Evolutionary conservation across 2,888 invertebrate species (phyloP), one percentile per base, ranked within the genome.

Genomic region (Drosophila fungiperda): DNA sequence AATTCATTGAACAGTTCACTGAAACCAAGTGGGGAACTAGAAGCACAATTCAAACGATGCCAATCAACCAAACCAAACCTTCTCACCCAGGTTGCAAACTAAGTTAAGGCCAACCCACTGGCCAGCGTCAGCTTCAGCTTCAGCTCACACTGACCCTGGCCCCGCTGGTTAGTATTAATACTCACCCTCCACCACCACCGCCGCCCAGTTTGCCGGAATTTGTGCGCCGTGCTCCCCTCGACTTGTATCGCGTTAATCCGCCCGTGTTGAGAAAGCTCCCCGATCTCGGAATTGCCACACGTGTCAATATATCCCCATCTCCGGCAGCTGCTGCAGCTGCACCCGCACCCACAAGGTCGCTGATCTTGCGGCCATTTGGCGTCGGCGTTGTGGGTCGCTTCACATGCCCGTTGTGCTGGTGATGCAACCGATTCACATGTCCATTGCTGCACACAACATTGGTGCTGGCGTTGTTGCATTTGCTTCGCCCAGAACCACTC

Each of bases 1-100:
- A 97, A 96, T 94, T 97, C 97, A 92, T 97, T 96, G 93, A 97
- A 97, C 86, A 97, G 94, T 94, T 97, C 97, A 91, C 96, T 96
- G 93, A 97, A 97, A 89, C 97, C 97, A 84, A 97, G 94, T 61
- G 97, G 97, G 79, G 97, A 97, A 60, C 97, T 96, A 59, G 95
- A 90, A 91, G 82, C 68, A 87, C 78, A 82, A 90, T 89, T 87
- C 79, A 83, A 87, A 89, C 82, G 87, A 88, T 83, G 89, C 79
- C 83, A 87, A 87, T 87, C 89, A 90, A 90, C 87, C 88, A 84
- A 87, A 73, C 90, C 76, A 89, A 87, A 89, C 89, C 90, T 90
- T 89, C 57, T 80, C 87, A 90, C 86, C 90, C 75, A 59, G 57
- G 72, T 69, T 90, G 74, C 67, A 78, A 83, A 81, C 62, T 76